Evolutionary conservation across 2,888 invertebrate species (phyloP).

Genomic region (Pristionchus entomophagus): DNA sequence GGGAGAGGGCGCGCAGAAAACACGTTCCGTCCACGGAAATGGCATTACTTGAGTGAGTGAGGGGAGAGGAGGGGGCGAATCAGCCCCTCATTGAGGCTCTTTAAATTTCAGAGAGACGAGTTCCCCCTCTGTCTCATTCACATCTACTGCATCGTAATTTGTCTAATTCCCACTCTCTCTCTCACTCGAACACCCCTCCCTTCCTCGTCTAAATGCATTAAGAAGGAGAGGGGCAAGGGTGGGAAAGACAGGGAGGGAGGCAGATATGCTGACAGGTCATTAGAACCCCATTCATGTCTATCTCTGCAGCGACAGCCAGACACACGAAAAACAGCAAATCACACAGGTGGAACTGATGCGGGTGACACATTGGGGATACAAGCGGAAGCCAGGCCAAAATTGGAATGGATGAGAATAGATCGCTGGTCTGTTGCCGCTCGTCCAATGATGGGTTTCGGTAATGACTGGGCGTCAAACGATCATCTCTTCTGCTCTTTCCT

Average conservation of each 20-base stretch:
- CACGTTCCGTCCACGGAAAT: constrained; percentile 19
- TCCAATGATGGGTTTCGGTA: constrained; percentile 23
- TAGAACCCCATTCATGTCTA: not conserved
- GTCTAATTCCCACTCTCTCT: not conserved
- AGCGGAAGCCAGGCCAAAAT: too few species aligned
- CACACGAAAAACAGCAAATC: too few species aligned
- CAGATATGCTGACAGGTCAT: not conserved
- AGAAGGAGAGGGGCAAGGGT: not conserved
- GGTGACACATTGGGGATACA: too few species aligned
- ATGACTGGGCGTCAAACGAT: constrained; percentile 20
- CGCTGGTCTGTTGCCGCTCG: not conserved
- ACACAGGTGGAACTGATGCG: too few species aligned
- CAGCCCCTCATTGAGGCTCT: not conserved
- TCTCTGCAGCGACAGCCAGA: too few species aligned
- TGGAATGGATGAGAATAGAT: too few species aligned
- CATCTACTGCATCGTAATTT: constrained; percentile 22
- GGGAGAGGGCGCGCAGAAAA: not conserved
- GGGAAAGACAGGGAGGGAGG: not conserved
- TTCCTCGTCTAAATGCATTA: constrained; percentile 9
- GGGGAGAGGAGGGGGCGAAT: not conserved
- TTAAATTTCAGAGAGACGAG: not conserved
- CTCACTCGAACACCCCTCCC: not conserved
- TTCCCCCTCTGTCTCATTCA: not conserved
- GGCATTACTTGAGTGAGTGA: constrained; percentile 19
- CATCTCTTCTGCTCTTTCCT: not conserved